A percentile compares a stretch with the other conserved stretches of the same genome.
These are phyloP conservation scores for Petromus typicus DNA, from an alignment of 2,113 vertebrate genomes.

Conservation along the genomic window DNA sequence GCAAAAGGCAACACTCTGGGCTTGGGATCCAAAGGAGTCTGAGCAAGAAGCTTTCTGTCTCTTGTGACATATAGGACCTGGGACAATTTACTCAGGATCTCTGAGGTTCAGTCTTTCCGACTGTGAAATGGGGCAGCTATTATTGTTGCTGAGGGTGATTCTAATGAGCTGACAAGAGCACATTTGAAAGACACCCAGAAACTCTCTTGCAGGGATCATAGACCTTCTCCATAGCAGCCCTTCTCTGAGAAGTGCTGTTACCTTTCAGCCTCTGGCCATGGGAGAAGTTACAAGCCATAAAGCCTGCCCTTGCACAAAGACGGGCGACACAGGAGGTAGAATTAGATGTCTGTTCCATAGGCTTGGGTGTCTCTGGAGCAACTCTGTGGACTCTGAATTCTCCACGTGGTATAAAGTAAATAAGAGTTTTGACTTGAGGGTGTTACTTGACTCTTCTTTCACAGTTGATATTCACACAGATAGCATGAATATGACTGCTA, in stretches of 20 bases:
- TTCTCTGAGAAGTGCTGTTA: background rate
- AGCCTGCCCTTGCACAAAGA: background rate
- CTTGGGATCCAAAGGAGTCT: background rate
- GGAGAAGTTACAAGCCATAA: background rate
- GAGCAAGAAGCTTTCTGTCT: background rate
- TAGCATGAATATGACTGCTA: constrained; percentile 28
- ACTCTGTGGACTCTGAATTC: constrained; percentile 24
- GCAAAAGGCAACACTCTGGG: background rate
- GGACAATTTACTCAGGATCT: background rate
- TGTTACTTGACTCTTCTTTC: background rate
- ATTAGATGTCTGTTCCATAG: background rate
- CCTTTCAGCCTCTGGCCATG: background rate
- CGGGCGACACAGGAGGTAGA: background rate
- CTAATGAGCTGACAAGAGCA: background rate
- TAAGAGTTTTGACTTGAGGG: background rate
- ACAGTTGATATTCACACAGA: constrained; percentile 7
- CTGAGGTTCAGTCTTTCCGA: background rate
- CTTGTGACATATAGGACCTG: background rate
- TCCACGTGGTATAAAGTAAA: constrained; percentile 21
- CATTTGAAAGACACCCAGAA: background rate
- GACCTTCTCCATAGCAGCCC: background rate
- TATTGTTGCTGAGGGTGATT: background rate
- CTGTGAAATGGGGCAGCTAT: background rate
- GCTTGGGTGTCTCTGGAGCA: background rate
- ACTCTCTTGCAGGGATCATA: background rate